These are phyloP conservation scores for Plotosus lineatus DNA, from an alignment of 2,113 vertebrate species.

Conservation along the genomic window DNA sequence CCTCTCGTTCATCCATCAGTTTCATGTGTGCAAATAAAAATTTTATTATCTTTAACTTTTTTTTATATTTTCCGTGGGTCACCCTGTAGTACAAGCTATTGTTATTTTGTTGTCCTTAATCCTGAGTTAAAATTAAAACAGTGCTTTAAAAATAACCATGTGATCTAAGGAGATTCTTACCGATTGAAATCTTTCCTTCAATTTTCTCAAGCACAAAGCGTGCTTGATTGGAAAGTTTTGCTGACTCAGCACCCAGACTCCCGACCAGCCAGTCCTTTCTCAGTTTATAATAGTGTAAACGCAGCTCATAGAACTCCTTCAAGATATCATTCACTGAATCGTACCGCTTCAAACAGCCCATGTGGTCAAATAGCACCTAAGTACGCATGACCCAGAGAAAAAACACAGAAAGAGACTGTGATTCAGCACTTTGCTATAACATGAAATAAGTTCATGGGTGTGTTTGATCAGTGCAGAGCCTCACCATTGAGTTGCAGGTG, in stretches of 20 bases:
- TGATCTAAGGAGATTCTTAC: conserved; percentile 64
- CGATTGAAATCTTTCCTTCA: conserved; percentile 91
- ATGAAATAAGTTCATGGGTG: neutral
- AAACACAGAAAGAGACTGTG: neutral
- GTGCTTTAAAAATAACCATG: neutral
- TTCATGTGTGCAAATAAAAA: too few species aligned
- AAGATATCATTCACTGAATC: conserved; percentile 96
- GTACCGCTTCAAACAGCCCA: conserved; percentile 97
- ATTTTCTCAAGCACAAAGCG: conserved; percentile 98
- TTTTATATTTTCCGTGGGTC: too few species aligned
- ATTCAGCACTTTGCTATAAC: neutral
- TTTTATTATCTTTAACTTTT: too few species aligned
- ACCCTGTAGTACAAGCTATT: neutral
- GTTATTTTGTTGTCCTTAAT: neutral
- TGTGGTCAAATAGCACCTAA: conserved; percentile 99
- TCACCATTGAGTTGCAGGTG: conserved; percentile 99
- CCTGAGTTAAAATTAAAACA: neutral
- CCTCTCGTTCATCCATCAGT: too few species aligned
- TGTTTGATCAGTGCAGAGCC: neutral
- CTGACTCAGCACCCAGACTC: conserved; percentile 89
- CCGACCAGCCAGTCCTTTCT: conserved; percentile 95
- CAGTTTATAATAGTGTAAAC: conserved; percentile 91
- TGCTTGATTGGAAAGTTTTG: conserved; percentile 96
- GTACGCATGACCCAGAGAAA: neutral
- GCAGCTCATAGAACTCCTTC: conserved; percentile 95